phyloP scores from a whole-genome alignment of 2,797 vertebrate genomes.

The Halcyon badia region DNA sequence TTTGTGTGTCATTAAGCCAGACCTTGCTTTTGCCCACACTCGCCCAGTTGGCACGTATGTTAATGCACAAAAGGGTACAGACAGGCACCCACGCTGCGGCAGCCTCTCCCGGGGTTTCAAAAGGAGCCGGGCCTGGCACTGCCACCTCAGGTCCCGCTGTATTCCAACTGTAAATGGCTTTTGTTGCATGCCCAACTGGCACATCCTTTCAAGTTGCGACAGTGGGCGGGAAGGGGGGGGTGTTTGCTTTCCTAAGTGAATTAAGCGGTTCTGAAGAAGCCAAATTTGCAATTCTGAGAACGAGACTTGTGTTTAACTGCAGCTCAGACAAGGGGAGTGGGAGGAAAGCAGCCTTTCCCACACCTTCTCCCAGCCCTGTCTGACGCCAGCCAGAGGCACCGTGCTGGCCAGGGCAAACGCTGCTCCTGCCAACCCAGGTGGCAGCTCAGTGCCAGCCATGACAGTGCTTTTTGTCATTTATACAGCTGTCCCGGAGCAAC shows the following conservation, averaged over 20 bases:
- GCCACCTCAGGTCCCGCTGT: neutral
- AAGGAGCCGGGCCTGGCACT: constrained; percentile 2
- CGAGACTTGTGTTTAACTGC: neutral
- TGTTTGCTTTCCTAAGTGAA: constrained; percentile 14
- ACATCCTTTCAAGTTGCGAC: accelerated
- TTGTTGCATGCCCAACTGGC: neutral
- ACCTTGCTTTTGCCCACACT: neutral
- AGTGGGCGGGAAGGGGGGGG: too few species aligned
- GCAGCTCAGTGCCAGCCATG: neutral
- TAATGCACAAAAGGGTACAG: neutral
- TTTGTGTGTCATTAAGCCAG: constrained; percentile 20
- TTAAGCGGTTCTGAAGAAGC: neutral
- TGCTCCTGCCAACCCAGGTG: neutral
- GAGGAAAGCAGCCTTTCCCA: constrained; percentile 5
- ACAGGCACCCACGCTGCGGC: neutral
- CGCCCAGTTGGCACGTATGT: neutral
- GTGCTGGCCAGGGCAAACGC: accelerated
- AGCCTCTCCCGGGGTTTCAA: neutral
- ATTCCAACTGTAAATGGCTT: constrained; percentile 19
- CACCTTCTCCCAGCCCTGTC: neutral
- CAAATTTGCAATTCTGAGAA: neutral
- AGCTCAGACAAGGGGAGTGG: neutral
- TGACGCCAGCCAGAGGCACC: accelerated
- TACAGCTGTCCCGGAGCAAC: neutral
- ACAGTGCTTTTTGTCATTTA: neutral